These are phyloP conservation scores for Allobates femoralis DNA, from an alignment of 2,797 vertebrate species.

Conservation along the genomic window DNA sequence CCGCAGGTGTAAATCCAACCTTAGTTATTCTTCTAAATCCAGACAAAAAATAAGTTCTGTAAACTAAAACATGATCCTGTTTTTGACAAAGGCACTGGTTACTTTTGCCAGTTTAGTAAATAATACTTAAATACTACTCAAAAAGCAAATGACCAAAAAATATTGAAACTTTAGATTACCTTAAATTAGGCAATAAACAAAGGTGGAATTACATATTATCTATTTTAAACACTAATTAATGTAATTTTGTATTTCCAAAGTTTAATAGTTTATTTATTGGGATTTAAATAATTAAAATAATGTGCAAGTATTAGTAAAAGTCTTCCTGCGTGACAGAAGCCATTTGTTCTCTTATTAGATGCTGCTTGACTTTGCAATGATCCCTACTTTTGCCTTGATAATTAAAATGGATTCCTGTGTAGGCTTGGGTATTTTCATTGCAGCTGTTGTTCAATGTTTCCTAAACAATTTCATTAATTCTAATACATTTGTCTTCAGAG, in stretches of 20 bases:
- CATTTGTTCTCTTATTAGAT: constrained; percentile 28
- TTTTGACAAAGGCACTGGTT: too few relatives aligned
- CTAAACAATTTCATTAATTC: constrained; percentile 45
- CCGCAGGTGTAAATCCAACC: too few relatives aligned
- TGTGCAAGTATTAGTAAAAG: background rate
- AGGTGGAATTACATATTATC: background rate
- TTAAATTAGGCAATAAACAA: background rate
- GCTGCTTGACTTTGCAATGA: constrained; percentile 31
- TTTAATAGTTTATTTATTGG: background rate
- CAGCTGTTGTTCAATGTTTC: constrained; percentile 47
- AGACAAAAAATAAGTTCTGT: too few relatives aligned
- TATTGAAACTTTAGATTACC: too few relatives aligned
- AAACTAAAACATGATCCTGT: too few relatives aligned
- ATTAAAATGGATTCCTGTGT: constrained; percentile 47
- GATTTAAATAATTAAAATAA: background rate
- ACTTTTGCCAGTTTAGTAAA: too few relatives aligned
- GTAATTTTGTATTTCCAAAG: background rate
- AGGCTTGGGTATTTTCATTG: background rate
- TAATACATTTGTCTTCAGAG: constrained; percentile 41
- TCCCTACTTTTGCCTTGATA: constrained; percentile 19
- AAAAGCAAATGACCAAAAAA: too few relatives aligned
- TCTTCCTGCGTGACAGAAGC: background rate
- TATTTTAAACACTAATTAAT: background rate
- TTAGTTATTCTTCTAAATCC: too few relatives aligned
- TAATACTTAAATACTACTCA: too few relatives aligned